Evolutionary conservation across 2,888 invertebrate genomes (phyloP), one percentile per base, ranked within the genome.

Genomic region (Tortrix viridana): DNA sequence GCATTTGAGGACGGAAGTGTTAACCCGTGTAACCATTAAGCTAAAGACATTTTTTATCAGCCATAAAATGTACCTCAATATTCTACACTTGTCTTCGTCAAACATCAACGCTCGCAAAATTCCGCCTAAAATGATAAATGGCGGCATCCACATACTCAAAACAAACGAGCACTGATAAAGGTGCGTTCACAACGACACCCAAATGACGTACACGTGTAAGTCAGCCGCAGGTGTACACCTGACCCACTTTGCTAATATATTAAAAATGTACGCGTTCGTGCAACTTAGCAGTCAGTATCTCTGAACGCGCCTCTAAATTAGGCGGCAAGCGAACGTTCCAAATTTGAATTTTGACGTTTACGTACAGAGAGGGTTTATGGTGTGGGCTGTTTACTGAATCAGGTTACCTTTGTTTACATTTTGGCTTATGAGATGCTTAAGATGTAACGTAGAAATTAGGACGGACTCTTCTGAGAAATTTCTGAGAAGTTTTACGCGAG

Each of bases 161-260:
- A 63, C 57, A 53, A 52, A 41, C 62, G 47, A 37, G 57, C 18
- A 43, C 44, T 44, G 57, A 57, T 57, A 57, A 63, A 56, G 52
- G 52, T 26, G 57, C 47, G 41, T 37, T 52, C 52, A 63, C 62
- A 62, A 57, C 52, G 26, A 46, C 56, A 43, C 57, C 46, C 62
- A 57, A 49, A 60, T 60, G 54, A 55, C 46, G 32, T 44, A 41
- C 62, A 50, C 56, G 62, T 62, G 46, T 57, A 38, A 57, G 43
- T 38, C 37, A 38, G 56, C 46, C 74, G 70, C 86, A 85, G 86
- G 84, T 85, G 85, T 73, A 68, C 55, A 68, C 65, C 63, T 69
- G 72, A 74, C 77, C 79, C 73, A 76, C 73, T 79, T 74, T 61
- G 71, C 67, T 67, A 65, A 67, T 70, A 66, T 72, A 72, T 73